Evolutionary conservation across 1,140 invertebrate species (phyloP), one percentile per base, ranked within the genome.

Genomic region (Drosophila rufa): DNA sequence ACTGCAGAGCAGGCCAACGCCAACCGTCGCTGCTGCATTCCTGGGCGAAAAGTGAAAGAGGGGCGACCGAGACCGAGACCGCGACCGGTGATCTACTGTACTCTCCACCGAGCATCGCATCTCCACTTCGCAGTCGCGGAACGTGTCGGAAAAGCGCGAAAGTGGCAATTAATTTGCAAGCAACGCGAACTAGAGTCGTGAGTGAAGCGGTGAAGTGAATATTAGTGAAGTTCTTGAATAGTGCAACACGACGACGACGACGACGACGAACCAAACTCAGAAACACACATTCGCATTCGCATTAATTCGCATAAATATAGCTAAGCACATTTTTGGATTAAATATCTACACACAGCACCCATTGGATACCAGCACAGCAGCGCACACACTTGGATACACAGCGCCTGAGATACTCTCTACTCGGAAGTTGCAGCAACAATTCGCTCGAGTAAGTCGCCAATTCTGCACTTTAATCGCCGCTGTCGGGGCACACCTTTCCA

Each of bases 341-440:
- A 87, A 83, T 78, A 84, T 61, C 75, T 80, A 77, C 74, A 55
- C 57, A 67, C 81, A 73, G 75, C 82, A 79, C 68, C 71, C 75
- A 82, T 87, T 79, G 82, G 82, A 86, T 86, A 84, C 67, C 47
- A 30, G 27, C 27, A 53, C 61, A 15, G 15, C 48, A 27, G 9
- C 33, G 73, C 64, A 77, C 80, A 71, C 75, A 78, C 51, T 87
- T 87, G 84, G 84, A 89, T 87, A 87, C 80, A 68, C 66, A 80
- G 73, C 64, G 51, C 68, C 76, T 69, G 67, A 74, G 70, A 74
- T 73, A 73, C 68, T 73, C 68, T 73, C 55, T 36, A 73, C 55
- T 74, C 40, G 67, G 70, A 65, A 79, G 67, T 78, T 67, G 71
- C 71, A 80, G 57, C 66, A 75, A 67, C 59, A 89, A 87, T 84